Conservation (phyloP, 2,888 invertebrate genomes). For the Ornithoptera alexandrae region DNA sequence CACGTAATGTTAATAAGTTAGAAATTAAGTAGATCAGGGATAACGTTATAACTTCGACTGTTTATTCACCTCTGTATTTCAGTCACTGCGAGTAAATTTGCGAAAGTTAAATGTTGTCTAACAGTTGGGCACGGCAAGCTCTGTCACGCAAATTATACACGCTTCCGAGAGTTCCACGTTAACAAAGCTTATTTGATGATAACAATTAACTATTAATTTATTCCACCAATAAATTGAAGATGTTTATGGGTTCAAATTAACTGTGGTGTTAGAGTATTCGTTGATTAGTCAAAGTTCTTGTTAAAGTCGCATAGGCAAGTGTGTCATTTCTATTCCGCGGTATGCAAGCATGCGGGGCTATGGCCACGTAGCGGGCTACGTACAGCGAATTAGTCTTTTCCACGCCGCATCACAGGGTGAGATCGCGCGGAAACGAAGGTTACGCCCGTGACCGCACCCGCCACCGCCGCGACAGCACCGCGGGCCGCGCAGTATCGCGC, state of each 20-base stretch:
- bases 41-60: slow-evolving; percentile 37
- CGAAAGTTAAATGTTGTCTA: slow-evolving; percentile 66
- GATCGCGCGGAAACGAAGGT: slow-evolving; percentile 72
- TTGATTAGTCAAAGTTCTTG: neutral
- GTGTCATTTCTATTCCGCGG: neutral
- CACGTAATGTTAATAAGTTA: neutral
- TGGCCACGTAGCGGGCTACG: slow-evolving; percentile 34
- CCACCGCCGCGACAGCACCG: slow-evolving; percentile 55
- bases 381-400: slow-evolving; percentile 44
- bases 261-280: neutral
- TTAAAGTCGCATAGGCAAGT: neutral
- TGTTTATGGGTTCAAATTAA: neutral
- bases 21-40: neutral
- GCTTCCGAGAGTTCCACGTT: slow-evolving; percentile 31
- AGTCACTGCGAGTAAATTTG: slow-evolving; percentile 53
- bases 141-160: slow-evolving; percentile 63
- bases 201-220: neutral
- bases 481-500: slow-evolving; percentile 66
- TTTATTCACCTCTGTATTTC: slow-evolving; percentile 53
- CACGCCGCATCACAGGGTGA: slow-evolving; percentile 63
- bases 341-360: slow-evolving; percentile 3
- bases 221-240: neutral
- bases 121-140: slow-evolving; percentile 66
- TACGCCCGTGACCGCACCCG: slow-evolving; percentile 77
- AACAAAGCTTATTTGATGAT: neutral